phyloP scores from a whole-genome alignment of 2,888 invertebrate species.

The Brassicogethes aeneus region DNA sequence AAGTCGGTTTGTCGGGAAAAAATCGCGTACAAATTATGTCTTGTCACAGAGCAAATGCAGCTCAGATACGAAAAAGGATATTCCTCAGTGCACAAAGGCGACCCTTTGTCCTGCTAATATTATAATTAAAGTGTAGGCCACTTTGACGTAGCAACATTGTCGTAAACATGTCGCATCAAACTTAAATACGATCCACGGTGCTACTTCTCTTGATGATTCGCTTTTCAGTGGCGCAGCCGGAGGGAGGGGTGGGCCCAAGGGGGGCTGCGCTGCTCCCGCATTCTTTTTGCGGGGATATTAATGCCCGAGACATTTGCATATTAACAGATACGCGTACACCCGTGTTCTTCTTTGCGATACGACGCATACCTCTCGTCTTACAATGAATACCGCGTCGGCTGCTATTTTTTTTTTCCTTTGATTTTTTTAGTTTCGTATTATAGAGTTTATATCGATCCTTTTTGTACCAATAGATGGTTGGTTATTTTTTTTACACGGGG shows the following conservation, averaged over 20 bases:
- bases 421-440: too few relatives aligned
- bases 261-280: too few relatives aligned
- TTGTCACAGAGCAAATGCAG: constrained; percentile 24
- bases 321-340: not conserved
- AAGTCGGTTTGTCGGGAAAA: constrained; percentile 23
- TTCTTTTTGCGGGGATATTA: not conserved
- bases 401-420: too few relatives aligned
- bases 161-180: constrained; percentile 32
- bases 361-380: not conserved
- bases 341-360: not conserved
- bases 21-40: constrained; percentile 31
- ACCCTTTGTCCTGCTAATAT: constrained; percentile 33
- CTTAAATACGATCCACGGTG: constrained; percentile 18
- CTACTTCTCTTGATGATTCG: not conserved
- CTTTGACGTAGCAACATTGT: constrained; percentile 30
- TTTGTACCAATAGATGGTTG: too few relatives aligned
- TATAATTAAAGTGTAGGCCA: constrained; percentile 34
- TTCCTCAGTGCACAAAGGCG: constrained; percentile 20
- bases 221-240: not conserved
- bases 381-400: too few relatives aligned
- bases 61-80: constrained; percentile 23
- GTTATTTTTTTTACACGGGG: too few relatives aligned
- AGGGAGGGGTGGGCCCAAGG: too few relatives aligned
- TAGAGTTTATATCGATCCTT: too few relatives aligned
- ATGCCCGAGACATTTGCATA: not conserved